phyloP scores from a whole-genome alignment of 1,140 invertebrate species.

The Brachionus asplanchnoidis region DNA sequence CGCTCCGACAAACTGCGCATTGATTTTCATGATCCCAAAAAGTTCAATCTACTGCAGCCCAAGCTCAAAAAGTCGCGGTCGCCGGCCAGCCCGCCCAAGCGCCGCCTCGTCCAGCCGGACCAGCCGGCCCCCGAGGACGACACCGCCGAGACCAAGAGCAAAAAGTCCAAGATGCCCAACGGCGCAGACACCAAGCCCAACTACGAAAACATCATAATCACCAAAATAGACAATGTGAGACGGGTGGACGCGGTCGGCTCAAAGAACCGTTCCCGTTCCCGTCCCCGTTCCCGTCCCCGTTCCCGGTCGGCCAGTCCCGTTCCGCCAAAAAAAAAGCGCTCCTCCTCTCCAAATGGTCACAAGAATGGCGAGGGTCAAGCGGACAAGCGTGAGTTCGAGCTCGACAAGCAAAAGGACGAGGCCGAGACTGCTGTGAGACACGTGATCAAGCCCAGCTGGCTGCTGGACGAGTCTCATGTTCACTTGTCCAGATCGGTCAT shows the following conservation, averaged over 20 bases:
- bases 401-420: not conserved
- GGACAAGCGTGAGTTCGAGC: not conserved
- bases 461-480: not conserved
- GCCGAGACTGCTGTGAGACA: not conserved
- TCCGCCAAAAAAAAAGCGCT: not conserved
- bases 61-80: not conserved
- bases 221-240: not conserved
- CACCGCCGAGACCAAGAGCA: not conserved
- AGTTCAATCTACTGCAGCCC: not conserved
- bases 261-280: not conserved
- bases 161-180: not conserved
- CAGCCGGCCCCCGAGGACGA: not conserved
- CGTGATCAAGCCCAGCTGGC: not conserved
- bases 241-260: not conserved
- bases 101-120: not conserved
- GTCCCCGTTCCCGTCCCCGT: not conserved
- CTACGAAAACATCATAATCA: not conserved
- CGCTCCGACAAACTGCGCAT: not conserved
- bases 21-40: slow-evolving; percentile 34
- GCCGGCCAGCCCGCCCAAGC: not conserved
- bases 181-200: not conserved
- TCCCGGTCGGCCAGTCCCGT: not conserved
- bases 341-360: not conserved
- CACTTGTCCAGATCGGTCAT: not conserved
- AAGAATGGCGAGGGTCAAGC: not conserved